Base-by-base conservation (phyloP, 1,140 invertebrate genomes). In the Hyles euphorbiae region DNA sequence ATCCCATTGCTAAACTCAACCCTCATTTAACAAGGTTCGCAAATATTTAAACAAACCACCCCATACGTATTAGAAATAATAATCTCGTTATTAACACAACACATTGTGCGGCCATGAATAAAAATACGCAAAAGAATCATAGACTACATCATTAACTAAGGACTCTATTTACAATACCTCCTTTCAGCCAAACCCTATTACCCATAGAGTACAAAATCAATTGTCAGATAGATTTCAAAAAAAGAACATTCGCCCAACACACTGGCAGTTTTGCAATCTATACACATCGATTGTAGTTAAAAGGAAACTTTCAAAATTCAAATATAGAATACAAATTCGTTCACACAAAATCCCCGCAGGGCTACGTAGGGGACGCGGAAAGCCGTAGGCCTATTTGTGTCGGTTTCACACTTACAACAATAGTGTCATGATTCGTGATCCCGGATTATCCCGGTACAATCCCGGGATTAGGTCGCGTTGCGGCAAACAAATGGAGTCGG, bases 321-420 rank as follows among this genome's bases (percentile, higher is more conserved):
- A 22, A 45, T 3, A 32, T 54, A 54, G 40, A 44, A 32, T 7
- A 22, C 40, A 32, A 52, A 34, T 44, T 54, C 5, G 6, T 44
- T 9, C 8, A 11, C 7, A 3, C 8, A 9, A 6, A 54, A 22
- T 54, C 22, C 7, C 5, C 10, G 11, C 36, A 44, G 46, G 58
- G 10, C 58, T 67, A 47, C 54, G 32, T 33, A 34, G 45, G 79
- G 82, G 78, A 62, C 61, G 67, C 62, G 64, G 63, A 87, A 81
- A 84, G 80, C 83, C 78, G 74, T 81, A 83, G 86, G 83, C 86
- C 83, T 88, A 88, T 88, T 88, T 88, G 81, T 81, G 83, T 87
- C 86, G 83, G 86, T 88, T 88, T 88, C 86, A 87, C 83, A 88
- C 86, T 88, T 87, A 86, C 86, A 87, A 88, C 86, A 88, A 88